Percentiles rank a stretch among this genome's conserved stretches.
These are phyloP conservation scores for Pelochelys cantorii DNA, from an alignment of 2,797 vertebrate genomes.

Conservation along the genomic window DNA sequence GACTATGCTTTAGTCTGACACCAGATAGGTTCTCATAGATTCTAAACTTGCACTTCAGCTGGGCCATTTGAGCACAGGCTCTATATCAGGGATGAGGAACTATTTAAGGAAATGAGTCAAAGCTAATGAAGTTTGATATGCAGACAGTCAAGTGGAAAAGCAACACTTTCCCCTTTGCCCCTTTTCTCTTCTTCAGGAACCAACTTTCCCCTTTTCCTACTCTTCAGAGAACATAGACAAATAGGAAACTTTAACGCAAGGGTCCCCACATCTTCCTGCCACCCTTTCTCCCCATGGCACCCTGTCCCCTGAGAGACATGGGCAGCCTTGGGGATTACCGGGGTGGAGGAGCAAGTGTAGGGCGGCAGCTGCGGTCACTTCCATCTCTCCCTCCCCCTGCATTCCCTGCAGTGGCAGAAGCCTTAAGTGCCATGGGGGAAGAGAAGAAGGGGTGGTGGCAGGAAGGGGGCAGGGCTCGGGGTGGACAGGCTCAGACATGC, in stretches of 20 bases:
- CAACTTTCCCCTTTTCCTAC: background rate
- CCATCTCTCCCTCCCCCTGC: too few relatives aligned
- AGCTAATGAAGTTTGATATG: background rate
- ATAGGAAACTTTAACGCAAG: background rate
- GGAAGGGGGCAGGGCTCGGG: too few relatives aligned
- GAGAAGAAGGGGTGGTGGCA: too few relatives aligned
- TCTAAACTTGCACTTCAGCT: background rate
- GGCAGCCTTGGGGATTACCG: too few relatives aligned
- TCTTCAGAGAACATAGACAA: background rate
- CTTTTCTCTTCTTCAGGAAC: background rate
- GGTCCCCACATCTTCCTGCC: too few relatives aligned
- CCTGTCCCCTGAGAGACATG: too few relatives aligned
- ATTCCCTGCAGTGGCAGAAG: too few relatives aligned
- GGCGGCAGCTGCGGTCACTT: too few relatives aligned
- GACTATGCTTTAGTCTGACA: background rate
- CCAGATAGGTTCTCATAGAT: background rate
- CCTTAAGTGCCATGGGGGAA: too few relatives aligned
- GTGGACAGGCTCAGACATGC: too few relatives aligned
- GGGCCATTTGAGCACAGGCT: background rate
- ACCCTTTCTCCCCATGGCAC: too few relatives aligned
- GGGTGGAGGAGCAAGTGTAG: too few relatives aligned
- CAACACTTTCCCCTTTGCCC: background rate
- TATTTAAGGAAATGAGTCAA: slow-evolving; percentile 9
- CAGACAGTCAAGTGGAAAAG: background rate
- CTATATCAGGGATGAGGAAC: background rate